These are phyloP conservation scores for Neodontobutis hainanensis DNA, from an alignment of 2,113 vertebrate species.

Conservation along the genomic window DNA sequence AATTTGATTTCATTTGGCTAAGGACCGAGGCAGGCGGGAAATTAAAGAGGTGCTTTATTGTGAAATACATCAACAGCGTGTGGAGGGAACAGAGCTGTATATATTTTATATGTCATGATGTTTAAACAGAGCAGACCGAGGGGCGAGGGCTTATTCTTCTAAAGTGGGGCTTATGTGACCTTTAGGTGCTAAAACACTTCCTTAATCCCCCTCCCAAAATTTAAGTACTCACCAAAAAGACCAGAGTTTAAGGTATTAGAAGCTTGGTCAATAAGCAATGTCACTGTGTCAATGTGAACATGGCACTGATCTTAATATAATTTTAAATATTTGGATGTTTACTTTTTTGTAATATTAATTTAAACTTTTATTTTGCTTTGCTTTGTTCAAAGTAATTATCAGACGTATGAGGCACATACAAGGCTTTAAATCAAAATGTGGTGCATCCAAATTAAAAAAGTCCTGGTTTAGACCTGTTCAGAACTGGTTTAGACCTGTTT, in stretches of 20 bases:
- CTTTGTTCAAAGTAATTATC: too few species aligned
- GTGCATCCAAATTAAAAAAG: too few species aligned
- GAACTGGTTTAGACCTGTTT: too few species aligned
- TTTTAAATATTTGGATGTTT: too few species aligned
- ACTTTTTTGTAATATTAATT: too few species aligned
- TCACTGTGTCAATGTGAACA: too few species aligned
- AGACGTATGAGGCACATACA: too few species aligned
- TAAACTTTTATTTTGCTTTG: too few species aligned
- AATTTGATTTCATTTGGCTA: constrained; percentile 69
- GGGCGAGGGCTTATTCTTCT: neutral
- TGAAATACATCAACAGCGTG: constrained; percentile 36
- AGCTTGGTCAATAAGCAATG: too few species aligned
- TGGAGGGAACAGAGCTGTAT: constrained; percentile 30
- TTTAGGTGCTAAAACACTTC: constrained; percentile 49
- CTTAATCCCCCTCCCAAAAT: constrained; percentile 5
- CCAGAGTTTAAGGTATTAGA: neutral
- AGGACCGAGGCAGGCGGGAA: constrained; percentile 61
- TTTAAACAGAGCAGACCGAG: constrained; percentile 50
- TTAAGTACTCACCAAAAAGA: neutral
- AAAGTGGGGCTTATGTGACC: constrained; percentile 48
- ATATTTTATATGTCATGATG: constrained; percentile 57
- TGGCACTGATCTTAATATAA: too few species aligned
- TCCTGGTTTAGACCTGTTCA: too few species aligned
- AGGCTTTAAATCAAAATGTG: too few species aligned
- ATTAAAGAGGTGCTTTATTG: constrained; percentile 57